Percentiles rank a stretch among this genome's conserved stretches.
phyloP scores from a whole-genome alignment of 1,140 invertebrate species.

The Eumaeus atala region DNA sequence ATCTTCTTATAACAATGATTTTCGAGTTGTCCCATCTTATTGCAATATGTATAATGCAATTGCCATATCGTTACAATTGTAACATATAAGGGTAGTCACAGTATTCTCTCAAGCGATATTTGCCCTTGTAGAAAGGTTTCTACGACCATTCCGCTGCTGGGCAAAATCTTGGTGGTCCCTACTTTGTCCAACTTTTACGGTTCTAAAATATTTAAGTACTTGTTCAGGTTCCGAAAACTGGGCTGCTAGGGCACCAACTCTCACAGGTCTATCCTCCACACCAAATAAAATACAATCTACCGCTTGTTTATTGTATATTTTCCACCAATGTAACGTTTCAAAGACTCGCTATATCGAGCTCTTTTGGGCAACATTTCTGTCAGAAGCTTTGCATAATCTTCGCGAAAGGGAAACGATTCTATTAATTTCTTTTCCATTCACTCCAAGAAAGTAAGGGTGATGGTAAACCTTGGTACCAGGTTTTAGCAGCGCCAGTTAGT shows the following conservation, averaged over 20 bases:
- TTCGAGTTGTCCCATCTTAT: not conserved
- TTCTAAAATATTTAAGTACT: slow-evolving; percentile 21
- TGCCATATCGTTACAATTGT: slow-evolving; percentile 8
- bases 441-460: slow-evolving; percentile 33
- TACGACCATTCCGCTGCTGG: not conserved
- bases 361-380: slow-evolving; percentile 33
- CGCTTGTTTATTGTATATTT: slow-evolving; percentile 18
- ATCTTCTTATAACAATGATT: slow-evolving; percentile 1
- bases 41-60: slow-evolving; percentile 2
- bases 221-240: slow-evolving; percentile 22
- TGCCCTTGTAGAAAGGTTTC: no score
- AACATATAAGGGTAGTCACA: not conserved
- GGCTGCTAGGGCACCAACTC: slow-evolving; percentile 23
- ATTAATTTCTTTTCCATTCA: slow-evolving; percentile 42
- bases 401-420: slow-evolving; percentile 31
- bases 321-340: slow-evolving; percentile 26
- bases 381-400: slow-evolving; percentile 30
- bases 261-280: slow-evolving; percentile 19
- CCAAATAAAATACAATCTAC: slow-evolving; percentile 26
- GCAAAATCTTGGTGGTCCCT: not conserved
- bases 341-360: slow-evolving; percentile 20
- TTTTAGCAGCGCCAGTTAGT: slow-evolving; percentile 33
- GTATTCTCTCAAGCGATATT: not conserved
- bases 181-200: slow-evolving; percentile 18
- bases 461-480: slow-evolving; percentile 47